Conservation (phyloP, 2,888 invertebrate genomes). For the Saturnia japonica region DNA sequence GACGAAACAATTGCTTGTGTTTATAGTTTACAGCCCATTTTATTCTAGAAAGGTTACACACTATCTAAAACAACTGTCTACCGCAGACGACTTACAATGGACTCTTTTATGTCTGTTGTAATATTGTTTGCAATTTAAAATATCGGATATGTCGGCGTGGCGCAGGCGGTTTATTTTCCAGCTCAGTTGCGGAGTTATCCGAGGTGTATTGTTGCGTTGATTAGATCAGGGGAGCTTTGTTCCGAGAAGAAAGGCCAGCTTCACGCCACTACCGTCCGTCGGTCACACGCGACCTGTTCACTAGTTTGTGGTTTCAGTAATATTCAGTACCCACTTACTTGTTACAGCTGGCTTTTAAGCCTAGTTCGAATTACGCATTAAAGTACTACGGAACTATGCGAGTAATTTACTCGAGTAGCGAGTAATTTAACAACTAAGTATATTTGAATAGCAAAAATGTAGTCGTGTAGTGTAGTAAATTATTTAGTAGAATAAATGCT, state of each 20-base stretch:
- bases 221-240: constrained; percentile 77
- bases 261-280: constrained; percentile 61
- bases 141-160: constrained; percentile 64
- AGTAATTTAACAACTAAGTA: too few relatives aligned
- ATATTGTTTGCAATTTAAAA: constrained; percentile 80
- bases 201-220: constrained; percentile 78
- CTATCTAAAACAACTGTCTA: constrained; percentile 79
- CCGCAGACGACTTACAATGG: constrained; percentile 71
- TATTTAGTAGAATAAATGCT: too few relatives aligned
- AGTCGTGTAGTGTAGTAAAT: too few relatives aligned
- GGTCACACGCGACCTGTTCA: constrained; percentile 57
- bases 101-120: constrained; percentile 72
- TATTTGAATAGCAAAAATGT: too few relatives aligned
- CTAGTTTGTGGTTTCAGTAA: constrained; percentile 46
- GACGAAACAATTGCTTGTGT: constrained; percentile 52
- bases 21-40: constrained; percentile 61
- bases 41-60: constrained; percentile 73
- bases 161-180: constrained; percentile 63
- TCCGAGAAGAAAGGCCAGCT: constrained; percentile 62
- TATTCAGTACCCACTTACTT: not conserved
- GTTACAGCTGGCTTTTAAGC: not conserved
- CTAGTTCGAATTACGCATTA: too few relatives aligned
- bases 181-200: constrained; percentile 67
- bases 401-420: too few relatives aligned
- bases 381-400: too few relatives aligned